Evolutionary conservation across 2,888 invertebrate genomes (phyloP).

Genomic region (Lasiommata megera): DNA sequence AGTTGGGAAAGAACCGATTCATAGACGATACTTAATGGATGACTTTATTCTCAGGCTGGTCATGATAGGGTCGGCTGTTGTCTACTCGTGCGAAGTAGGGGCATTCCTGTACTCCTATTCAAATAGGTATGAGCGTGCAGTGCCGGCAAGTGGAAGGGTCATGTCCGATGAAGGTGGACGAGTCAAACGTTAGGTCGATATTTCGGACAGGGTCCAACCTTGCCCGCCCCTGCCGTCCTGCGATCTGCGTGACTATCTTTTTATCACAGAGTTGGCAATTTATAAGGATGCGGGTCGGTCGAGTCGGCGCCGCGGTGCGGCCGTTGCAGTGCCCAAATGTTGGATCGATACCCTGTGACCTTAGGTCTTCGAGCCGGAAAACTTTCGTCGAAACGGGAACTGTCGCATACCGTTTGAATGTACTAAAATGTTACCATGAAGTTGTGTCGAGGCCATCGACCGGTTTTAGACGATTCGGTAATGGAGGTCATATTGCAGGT

Average conservation of each 20-base stretch:
- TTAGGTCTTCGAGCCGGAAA: constrained; percentile 47
- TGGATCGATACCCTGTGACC: constrained; percentile 71
- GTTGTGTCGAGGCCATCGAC: too few species aligned
- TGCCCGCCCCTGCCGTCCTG: too few species aligned
- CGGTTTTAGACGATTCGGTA: background rate
- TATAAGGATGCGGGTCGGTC: constrained; percentile 23
- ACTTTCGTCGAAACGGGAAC: background rate
- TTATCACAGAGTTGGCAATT: constrained; percentile 18
- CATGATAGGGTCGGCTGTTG: too few species aligned
- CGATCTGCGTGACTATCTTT: background rate
- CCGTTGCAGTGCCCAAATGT: constrained; percentile 55
- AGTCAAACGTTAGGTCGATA: background rate
- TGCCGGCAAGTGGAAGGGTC: too few species aligned
- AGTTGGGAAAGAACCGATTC: background rate
- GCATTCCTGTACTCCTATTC: background rate
- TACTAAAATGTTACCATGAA: too few species aligned
- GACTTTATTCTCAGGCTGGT: too few species aligned
- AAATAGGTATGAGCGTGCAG: background rate
- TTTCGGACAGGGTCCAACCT: too few species aligned
- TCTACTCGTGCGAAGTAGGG: too few species aligned
- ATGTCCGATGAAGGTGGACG: background rate
- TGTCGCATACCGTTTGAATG: background rate
- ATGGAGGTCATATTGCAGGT: background rate
- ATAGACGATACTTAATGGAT: background rate
- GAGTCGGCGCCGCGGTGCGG: constrained; percentile 34